phyloP scores from a whole-genome alignment of 2,888 invertebrate species.

The Carterocephalus palaemon region DNA sequence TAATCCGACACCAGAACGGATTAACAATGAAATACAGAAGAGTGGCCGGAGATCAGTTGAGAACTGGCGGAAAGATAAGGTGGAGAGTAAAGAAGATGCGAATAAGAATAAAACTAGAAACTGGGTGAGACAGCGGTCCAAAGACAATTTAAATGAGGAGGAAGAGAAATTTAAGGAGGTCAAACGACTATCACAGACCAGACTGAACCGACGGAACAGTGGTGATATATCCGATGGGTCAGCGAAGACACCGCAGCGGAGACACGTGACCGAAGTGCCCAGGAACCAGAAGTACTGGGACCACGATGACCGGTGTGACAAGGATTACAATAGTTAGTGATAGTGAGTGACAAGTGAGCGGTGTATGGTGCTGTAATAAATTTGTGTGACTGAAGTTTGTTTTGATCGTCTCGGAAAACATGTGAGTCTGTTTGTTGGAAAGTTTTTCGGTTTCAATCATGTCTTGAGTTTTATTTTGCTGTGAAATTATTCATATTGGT shows the following conservation, averaged over 20 bases:
- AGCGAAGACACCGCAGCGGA: conserved; percentile 44
- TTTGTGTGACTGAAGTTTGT: conserved; percentile 1
- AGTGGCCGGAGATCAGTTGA: conserved; percentile 50
- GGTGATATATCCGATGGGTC: conserved; percentile 41
- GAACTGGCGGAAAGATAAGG: conserved; percentile 64
- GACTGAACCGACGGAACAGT: conserved; percentile 49
- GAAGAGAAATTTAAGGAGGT: conserved; percentile 42
- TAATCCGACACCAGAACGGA: conserved; percentile 43
- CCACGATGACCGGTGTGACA: conserved; percentile 70
- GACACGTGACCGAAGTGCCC: conserved; percentile 65
- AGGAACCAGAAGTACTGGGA: conserved; percentile 71
- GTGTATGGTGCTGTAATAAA: conserved; percentile 18
- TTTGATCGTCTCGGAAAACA: background rate
- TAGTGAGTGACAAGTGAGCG: conserved; percentile 19
- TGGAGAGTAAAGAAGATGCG: conserved; percentile 47
- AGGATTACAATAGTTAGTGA: conserved; percentile 70
- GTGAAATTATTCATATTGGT: too few species aligned
- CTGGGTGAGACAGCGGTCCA: conserved; percentile 59
- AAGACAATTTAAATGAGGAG: conserved; percentile 54
- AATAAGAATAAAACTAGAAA: conserved; percentile 53
- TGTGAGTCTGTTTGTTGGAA: conserved; percentile 5
- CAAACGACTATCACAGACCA: conserved; percentile 43
- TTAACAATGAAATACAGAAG: conserved; percentile 62
- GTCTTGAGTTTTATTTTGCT: too few species aligned
- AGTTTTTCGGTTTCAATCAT: too few species aligned